These are phyloP conservation scores for Arctocebus calabarensis DNA, from an alignment of 2,797 vertebrate species.

Conservation along the genomic window DNA sequence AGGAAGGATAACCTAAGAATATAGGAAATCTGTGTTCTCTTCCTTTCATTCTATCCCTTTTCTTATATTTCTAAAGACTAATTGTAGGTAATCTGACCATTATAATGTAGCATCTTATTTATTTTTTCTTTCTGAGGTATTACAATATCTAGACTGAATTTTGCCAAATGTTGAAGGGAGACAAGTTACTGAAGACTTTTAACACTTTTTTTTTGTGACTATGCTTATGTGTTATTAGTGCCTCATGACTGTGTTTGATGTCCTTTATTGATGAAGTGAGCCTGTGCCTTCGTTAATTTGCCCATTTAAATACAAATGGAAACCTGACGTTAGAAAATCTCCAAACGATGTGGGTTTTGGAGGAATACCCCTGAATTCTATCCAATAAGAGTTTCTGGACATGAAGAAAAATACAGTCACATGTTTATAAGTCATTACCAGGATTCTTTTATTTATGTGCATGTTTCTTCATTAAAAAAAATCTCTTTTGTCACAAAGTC, in stretches of 20 bases:
- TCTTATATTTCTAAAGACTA: conserved; percentile 61
- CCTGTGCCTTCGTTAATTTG: conserved; percentile 86
- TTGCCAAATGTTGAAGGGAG: conserved; percentile 80
- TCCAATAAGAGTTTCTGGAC: conserved; percentile 81
- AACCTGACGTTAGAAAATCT: conserved; percentile 75
- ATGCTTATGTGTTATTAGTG: conserved; percentile 81
- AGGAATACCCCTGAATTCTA: conserved; percentile 72
- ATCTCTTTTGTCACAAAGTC: conserved; percentile 42
- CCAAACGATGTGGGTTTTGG: conserved; percentile 77
- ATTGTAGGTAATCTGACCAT: conserved; percentile 65
- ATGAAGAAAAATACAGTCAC: conserved; percentile 74
- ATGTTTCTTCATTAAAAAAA: conserved; percentile 64
- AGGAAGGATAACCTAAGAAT: conserved; percentile 79
- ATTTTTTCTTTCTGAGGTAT: conserved; percentile 83
- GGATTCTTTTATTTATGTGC: conserved; percentile 73
- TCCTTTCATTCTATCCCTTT: conserved; percentile 62
- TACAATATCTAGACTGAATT: conserved; percentile 76
- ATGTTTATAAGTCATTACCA: conserved; percentile 72
- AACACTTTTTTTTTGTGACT: conserved; percentile 77
- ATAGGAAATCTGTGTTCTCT: conserved; percentile 61
- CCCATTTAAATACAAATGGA: conserved; percentile 76
- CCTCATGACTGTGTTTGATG: conserved; percentile 79
- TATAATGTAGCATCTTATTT: conserved; percentile 76
- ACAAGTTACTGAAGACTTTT: conserved; percentile 71
- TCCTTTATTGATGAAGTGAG: conserved; percentile 82